Base-by-base conservation (phyloP, 2,888 invertebrate genomes). In the Brachyptera putata region DNA sequence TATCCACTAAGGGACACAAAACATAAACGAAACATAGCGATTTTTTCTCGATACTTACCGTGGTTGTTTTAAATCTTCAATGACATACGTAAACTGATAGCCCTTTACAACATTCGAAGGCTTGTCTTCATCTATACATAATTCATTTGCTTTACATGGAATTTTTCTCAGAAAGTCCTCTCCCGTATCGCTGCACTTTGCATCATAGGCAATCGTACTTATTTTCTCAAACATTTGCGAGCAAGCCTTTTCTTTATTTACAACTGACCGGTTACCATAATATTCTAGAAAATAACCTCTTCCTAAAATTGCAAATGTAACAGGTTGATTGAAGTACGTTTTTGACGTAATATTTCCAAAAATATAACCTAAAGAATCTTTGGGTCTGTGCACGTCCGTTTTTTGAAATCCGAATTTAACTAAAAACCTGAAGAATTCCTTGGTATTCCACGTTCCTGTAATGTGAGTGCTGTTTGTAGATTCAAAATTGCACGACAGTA, bases 391-490 rank as follows among this genome's bases (percentile, higher is more conserved):
- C 43, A 86, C 82, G 74, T 94, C 92, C 13, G 96, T 95, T 76
- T 95, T 95, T 77, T 97, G 96, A 74, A 97, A 93, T 61, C 96
- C 97, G 76, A 96, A 98, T 75, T 96, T 96, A 21, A 92, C 84
- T 57, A 98, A 79, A 76, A 97, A 95, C 75, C 89, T 88, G 73
- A 95, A 95, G 75, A 92, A 92, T 50, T 91, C 87, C 50, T 79
- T 77, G 2, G 84, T 81, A 65, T 80, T 78, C 73, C 86, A 87
- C 4, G 78, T 81, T 39, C 87, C 87, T 66, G 77, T 79, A 49
- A 87, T 75, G 70, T 84, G 86, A 5, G 82, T 83, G 50, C 60
- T 22, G 34, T 24, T 57, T 21, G 50, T 49, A 16, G 25, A 36
- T 21, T 14, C 18, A 25, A 57, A 9, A 14, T 53, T 18, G 5